phyloP scores from a whole-genome alignment of 2,797 vertebrate species.

The Gastrophryne carolinensis region DNA sequence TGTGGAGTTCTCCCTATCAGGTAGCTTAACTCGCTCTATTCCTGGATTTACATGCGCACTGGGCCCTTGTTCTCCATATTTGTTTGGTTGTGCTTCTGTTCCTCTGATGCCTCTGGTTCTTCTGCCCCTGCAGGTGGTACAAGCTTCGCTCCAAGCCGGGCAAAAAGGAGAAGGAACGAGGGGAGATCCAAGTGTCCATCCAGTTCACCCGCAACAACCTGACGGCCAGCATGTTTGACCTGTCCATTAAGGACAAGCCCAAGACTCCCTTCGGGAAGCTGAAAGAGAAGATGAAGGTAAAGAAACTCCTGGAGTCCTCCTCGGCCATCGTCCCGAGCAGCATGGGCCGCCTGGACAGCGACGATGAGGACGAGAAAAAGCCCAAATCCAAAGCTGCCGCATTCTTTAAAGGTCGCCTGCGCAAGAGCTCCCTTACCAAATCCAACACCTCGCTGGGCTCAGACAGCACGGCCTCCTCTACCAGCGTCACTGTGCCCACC shows the following conservation, averaged over 20 bases:
- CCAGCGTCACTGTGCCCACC: slow-evolving; percentile 84
- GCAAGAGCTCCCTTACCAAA: slow-evolving; percentile 87
- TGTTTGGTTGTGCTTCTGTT: too few species aligned
- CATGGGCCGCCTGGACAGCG: slow-evolving; percentile 67
- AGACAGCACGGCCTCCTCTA: slow-evolving; percentile 91
- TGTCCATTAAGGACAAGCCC: slow-evolving; percentile 89
- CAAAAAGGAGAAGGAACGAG: slow-evolving; percentile 95
- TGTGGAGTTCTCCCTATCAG: too few species aligned
- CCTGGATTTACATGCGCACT: too few species aligned
- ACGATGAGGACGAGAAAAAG: slow-evolving; percentile 84
- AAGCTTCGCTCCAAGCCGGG: slow-evolving; percentile 90
- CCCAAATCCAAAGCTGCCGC: slow-evolving; percentile 88
- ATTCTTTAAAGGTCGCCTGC: slow-evolving; percentile 84
- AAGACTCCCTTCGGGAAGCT: slow-evolving; percentile 87
- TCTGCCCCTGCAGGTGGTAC: slow-evolving; percentile 79
- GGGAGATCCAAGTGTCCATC: slow-evolving; percentile 87
- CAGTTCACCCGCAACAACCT: slow-evolving; percentile 90
- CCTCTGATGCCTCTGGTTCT: background rate
- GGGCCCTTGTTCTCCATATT: too few species aligned
- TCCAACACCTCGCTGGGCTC: slow-evolving; percentile 92
- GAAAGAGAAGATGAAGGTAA: slow-evolving; percentile 88
- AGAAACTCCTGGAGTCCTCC: slow-evolving; percentile 82
- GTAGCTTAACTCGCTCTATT: too few species aligned
- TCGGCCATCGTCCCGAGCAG: slow-evolving; percentile 81
- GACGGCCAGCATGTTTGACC: slow-evolving; percentile 97